These are phyloP conservation scores for Aporophyla nigra DNA, from an alignment of 2,888 invertebrate species.

Conservation along the genomic window DNA sequence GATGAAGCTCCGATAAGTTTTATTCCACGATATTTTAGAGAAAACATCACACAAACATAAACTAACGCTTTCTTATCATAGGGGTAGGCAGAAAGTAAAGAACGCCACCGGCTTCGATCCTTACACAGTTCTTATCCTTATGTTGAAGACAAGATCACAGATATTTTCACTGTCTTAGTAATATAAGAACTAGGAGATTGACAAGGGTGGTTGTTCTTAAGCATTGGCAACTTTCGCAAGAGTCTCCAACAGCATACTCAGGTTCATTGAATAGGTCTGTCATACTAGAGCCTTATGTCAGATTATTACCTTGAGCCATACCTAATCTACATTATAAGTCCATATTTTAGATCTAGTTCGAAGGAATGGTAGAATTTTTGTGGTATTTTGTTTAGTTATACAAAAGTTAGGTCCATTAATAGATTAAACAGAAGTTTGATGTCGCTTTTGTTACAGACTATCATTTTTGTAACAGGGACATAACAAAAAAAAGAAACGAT, in stretches of 20 bases:
- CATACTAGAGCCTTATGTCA: constrained; percentile 58
- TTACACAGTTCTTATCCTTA: no score
- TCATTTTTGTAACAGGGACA: no score
- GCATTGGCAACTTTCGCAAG: constrained; percentile 64
- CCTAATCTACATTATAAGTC: neutral
- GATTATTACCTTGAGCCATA: constrained; percentile 78
- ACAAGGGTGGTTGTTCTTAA: constrained; percentile 64
- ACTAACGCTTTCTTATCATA: no score
- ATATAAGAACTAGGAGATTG: constrained; percentile 54
- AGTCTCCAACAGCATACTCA: constrained; percentile 73
- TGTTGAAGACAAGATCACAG: constrained; percentile 4
- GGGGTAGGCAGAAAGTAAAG: no score
- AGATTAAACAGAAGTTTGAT: neutral
- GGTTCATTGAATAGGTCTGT: constrained; percentile 66
- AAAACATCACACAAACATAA: no score
- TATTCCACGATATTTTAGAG: no score
- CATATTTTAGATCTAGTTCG: neutral
- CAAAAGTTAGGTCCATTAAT: neutral
- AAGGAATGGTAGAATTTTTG: constrained; percentile 1
- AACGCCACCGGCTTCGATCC: neutral
- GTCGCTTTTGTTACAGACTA: neutral
- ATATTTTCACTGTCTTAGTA: constrained; percentile 15
- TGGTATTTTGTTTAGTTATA: neutral
- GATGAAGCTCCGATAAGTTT: no score
- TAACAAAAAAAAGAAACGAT: no score